Evolutionary conservation across 2,113 vertebrate genomes (phyloP), one percentile per base, ranked within the genome.

Genomic region (Cinclus cinclus): DNA sequence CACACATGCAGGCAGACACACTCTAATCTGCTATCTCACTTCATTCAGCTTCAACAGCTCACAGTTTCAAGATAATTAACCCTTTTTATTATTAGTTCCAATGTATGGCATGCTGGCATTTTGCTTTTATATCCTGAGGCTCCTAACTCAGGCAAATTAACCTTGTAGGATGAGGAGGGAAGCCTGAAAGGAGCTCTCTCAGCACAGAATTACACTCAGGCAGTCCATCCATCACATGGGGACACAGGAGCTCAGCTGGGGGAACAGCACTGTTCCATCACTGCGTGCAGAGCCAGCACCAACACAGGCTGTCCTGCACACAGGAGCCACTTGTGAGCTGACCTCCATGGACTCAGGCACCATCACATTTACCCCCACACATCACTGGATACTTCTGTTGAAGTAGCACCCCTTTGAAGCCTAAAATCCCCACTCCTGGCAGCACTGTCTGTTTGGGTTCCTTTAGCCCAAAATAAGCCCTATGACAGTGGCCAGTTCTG

Each of bases 31-130:
- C 73, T 88, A 58, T 69, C 91, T 95, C 80, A 35, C 88, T 96
- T 96, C 77, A 87, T 87, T 92, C 90, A 92, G 62, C 60, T 89
- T 42, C 8, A 3, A 65, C 60, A 83, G 74, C 67, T 81, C 76
- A 64, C 53, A 67, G 70, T 80, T 90, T 89, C 71, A 93, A 90
- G 65, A 94, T 59, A 96, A 91, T 95, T 87, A 96, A 85, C 79
- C 52, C 74, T 95, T 74, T 95, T 92, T 46, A 65, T 73, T 77
- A 80, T 19, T 75, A 67, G 53, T 70, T 88, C 41, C 50, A 35
- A 20, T 17, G n/a, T 55, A 73, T 33, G 58, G 69, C 82, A 71
- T 25, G 46, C 52, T 80, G 87, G 83, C 60, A 62, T 91, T 94
- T 83, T 91, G 49, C 47, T 94, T 76, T 87, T 71, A 22, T 92